Conservation (phyloP, 2,797 vertebrate species). For the Coreius guichenoti region DNA sequence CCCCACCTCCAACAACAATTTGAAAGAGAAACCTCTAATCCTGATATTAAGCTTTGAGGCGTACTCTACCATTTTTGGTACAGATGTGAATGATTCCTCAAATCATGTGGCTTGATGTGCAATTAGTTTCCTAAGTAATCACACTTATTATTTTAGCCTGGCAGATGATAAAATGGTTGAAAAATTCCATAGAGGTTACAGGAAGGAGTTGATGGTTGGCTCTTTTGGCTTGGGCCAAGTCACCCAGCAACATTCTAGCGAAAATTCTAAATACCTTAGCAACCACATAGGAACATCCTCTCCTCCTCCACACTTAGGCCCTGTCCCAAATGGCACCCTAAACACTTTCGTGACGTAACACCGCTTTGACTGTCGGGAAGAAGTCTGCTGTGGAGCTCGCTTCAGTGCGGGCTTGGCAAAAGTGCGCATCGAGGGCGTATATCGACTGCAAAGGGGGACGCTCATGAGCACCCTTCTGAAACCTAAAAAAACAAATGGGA, state of each 20-base stretch:
- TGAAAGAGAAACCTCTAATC: neutral
- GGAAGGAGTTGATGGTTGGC: neutral
- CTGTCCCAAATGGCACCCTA: too few relatives aligned
- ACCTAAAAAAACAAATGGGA: too few relatives aligned
- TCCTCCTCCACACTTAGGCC: slow-evolving; percentile 67
- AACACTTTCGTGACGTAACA: too few relatives aligned
- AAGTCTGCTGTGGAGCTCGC: too few relatives aligned
- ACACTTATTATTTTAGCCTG: neutral
- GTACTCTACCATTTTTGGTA: neutral
- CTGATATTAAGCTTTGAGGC: neutral
- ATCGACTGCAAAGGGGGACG: too few relatives aligned
- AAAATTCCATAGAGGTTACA: neutral
- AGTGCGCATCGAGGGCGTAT: too few relatives aligned
- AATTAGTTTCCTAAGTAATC: neutral
- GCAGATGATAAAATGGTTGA: neutral
- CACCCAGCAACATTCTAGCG: neutral
- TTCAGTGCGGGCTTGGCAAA: too few relatives aligned
- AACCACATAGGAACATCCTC: neutral
- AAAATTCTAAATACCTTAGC: neutral
- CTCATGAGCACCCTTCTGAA: too few relatives aligned
- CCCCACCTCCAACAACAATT: neutral
- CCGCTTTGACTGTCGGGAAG: too few relatives aligned
- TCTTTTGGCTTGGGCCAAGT: neutral
- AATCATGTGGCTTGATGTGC: neutral
- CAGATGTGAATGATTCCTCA: neutral